phyloP scores from a whole-genome alignment of 2,113 vertebrate species.

The Psittacus erithacus region DNA sequence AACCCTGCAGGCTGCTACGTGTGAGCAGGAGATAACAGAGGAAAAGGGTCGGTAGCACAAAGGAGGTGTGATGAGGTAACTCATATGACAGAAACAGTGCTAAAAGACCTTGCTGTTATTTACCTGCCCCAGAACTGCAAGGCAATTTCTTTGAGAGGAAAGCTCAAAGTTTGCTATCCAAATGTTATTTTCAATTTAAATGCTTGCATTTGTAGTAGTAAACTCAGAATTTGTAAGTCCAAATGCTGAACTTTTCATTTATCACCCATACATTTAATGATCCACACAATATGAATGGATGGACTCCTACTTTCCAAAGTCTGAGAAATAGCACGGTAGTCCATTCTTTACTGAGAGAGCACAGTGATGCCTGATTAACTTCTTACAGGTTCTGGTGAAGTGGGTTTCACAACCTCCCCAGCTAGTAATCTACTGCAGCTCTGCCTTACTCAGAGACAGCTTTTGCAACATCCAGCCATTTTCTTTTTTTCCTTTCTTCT shows the following conservation, averaged over 20 bases:
- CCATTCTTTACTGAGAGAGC: background rate
- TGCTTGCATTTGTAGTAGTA: background rate
- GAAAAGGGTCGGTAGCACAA: background rate
- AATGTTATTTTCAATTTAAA: background rate
- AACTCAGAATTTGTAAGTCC: background rate
- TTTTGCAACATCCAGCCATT: background rate
- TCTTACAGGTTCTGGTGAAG: background rate
- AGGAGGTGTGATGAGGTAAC: background rate
- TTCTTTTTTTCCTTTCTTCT: background rate
- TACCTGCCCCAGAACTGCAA: background rate
- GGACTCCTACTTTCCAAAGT: background rate
- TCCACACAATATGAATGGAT: background rate
- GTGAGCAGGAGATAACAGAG: background rate
- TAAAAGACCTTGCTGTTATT: background rate
- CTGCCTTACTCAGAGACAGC: background rate
- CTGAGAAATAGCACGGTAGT: background rate
- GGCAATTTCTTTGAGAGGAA: background rate
- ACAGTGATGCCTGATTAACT: accelerated
- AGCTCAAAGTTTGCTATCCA: background rate
- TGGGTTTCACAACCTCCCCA: background rate
- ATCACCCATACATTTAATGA: background rate
- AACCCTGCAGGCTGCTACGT: accelerated
- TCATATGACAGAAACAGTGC: background rate
- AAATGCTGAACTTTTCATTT: background rate
- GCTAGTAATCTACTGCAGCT: background rate